Conservation (phyloP, 1,140 invertebrate genomes). For the Vanessa tameamea region DNA sequence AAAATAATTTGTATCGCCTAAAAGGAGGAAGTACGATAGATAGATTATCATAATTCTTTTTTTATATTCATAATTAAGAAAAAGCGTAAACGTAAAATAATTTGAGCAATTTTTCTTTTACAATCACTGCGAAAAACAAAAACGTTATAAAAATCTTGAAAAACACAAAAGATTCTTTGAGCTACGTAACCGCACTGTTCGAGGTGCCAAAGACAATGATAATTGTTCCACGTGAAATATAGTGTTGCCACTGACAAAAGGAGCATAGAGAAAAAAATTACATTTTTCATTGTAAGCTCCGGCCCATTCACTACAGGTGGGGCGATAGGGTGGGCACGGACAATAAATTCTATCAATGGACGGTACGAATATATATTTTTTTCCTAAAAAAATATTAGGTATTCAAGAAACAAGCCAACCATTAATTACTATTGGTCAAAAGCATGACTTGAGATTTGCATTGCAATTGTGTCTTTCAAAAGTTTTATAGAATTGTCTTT, state of each 20-base stretch:
- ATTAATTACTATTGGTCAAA: constrained; percentile 39
- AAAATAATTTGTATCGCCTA: no score
- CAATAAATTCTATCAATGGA: constrained; percentile 74
- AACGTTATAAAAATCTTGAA: constrained; percentile 54
- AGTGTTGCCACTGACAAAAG: constrained; percentile 77
- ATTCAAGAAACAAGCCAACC: constrained; percentile 25
- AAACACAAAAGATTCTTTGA: constrained; percentile 57
- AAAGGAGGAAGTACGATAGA: no score
- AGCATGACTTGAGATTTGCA: constrained; percentile 29
- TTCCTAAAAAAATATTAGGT: constrained; percentile 49
- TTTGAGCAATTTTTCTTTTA: constrained; percentile 43
- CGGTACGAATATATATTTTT: constrained; percentile 57
- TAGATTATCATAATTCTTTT: no score
- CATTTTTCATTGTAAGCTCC: constrained; percentile 70
- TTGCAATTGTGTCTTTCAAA: neutral
- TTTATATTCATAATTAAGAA: no score
- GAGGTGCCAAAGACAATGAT: constrained; percentile 79
- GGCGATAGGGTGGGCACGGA: constrained; percentile 61
- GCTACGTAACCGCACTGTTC: constrained; percentile 60
- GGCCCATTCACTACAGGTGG: constrained; percentile 75
- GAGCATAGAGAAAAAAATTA: constrained; percentile 63
- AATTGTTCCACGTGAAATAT: constrained; percentile 79
- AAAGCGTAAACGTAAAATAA: constrained; percentile 20
- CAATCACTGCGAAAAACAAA: constrained; percentile 47
- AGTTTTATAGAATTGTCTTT: neutral